Percentiles rank a stretch among this genome's conserved stretches.
phyloP scores from a whole-genome alignment of 2,797 vertebrate genomes.

The Fundulus diaphanus region DNA sequence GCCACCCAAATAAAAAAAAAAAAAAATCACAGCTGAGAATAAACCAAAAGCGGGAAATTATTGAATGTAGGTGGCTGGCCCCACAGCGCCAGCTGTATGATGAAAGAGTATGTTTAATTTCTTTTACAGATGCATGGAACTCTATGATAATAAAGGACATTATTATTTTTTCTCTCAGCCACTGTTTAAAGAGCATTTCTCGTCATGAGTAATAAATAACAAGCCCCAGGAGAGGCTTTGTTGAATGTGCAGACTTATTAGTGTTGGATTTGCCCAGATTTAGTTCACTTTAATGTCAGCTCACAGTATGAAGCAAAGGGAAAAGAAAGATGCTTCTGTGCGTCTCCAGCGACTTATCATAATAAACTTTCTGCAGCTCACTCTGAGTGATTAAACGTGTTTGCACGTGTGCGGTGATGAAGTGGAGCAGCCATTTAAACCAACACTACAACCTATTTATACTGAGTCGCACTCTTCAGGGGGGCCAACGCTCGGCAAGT shows the following conservation, averaged over 20 bases:
- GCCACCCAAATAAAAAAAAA: not conserved
- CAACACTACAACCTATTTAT: conserved; percentile 20
- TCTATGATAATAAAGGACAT: not conserved
- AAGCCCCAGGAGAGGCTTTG: conserved; percentile 33
- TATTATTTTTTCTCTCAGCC: not conserved
- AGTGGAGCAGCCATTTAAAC: conserved; percentile 18
- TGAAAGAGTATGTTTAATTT: conserved; percentile 3
- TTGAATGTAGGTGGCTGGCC: conserved; percentile 21
- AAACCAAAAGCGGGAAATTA: conserved; percentile 29
- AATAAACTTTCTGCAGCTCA: conserved; percentile 20
- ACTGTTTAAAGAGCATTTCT: conserved; percentile 8
- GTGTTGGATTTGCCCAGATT: conserved; percentile 20
- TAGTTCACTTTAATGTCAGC: conserved; percentile 9
- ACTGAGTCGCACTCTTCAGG: conserved; percentile 3
- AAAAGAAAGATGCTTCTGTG: not conserved
- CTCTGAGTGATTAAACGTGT: conserved; percentile 34
- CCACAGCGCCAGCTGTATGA: not conserved
- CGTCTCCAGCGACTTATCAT: conserved; percentile 28
- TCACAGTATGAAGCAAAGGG: not conserved
- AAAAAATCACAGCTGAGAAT: conserved; percentile 17
- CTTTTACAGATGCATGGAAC: conserved; percentile 1
- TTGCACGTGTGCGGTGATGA: conserved; percentile 21
- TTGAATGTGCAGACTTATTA: conserved; percentile 10
- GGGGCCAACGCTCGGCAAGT: not conserved
- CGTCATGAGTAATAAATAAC: conserved; percentile 26